These are phyloP conservation scores for Scaptomyza montana DNA, from an alignment of 1,140 invertebrate species.

Conservation along the genomic window DNA sequence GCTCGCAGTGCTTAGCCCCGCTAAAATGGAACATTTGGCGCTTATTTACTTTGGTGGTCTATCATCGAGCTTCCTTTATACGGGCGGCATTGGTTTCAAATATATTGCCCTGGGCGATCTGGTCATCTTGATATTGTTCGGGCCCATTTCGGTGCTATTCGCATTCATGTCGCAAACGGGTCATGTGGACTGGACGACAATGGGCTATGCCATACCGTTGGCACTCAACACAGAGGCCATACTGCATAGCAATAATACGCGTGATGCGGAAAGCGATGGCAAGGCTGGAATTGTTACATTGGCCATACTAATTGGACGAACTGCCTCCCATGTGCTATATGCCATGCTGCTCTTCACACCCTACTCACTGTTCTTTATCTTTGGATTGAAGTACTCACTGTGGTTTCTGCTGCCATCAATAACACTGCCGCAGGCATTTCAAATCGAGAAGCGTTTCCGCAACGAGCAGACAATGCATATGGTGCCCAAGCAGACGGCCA, in stretches of 20 bases:
- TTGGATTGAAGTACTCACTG: conserved; percentile 91
- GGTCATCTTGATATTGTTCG: conserved; percentile 95
- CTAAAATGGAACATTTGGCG: conserved; percentile 96
- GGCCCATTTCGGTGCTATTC: conserved; percentile 97
- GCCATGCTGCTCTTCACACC: conserved; percentile 95
- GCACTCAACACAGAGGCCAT: conserved; percentile 98
- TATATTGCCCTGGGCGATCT: conserved; percentile 97
- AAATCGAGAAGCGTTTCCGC: conserved; percentile 95
- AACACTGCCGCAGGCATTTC: conserved; percentile 94
- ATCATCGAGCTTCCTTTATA: conserved; percentile 97
- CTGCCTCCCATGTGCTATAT: conserved; percentile 95
- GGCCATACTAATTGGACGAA: conserved; percentile 96
- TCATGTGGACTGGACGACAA: conserved; percentile 91
- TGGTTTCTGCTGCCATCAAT: conserved; percentile 95
- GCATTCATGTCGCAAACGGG: conserved; percentile 96
- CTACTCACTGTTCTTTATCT: conserved; percentile 94
- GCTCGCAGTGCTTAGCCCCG: conserved; percentile 91
- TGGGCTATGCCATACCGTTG: conserved; percentile 96
- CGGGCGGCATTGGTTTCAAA: conserved; percentile 96
- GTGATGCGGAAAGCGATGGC: conserved; percentile 93
- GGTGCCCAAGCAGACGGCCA: conserved; percentile 94
- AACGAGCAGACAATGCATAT: conserved; percentile 89
- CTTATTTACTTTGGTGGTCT: conserved; percentile 97
- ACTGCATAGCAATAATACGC: conserved; percentile 96
- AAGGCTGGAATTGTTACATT: conserved; percentile 95